Percentiles rank a stretch among this genome's conserved stretches.
phyloP scores from a whole-genome alignment of 2,113 vertebrate genomes.

The Nothocercus nigrocapillus region DNA sequence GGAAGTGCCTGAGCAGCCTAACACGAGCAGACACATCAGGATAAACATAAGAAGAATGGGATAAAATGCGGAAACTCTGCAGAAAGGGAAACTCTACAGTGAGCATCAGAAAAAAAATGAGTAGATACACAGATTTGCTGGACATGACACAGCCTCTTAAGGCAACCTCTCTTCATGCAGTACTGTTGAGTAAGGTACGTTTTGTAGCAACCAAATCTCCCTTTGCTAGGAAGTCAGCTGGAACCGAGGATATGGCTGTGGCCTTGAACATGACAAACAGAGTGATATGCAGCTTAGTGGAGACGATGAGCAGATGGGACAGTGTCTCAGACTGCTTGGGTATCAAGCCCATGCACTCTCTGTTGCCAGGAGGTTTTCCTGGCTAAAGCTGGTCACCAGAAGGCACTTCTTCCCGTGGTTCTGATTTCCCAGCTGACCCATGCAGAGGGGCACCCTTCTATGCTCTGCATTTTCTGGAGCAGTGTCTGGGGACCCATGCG shows the following conservation, averaged over 20 bases:
- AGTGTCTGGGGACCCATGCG: not conserved
- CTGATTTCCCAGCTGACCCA: not conserved
- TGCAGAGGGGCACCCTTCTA: not conserved
- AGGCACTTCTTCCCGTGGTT: not conserved
- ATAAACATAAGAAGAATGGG: not conserved
- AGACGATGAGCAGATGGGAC: not conserved
- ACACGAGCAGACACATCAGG: rapidly evolving
- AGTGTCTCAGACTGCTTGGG: not conserved
- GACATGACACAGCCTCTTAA: not conserved
- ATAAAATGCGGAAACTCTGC: not conserved
- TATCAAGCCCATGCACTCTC: not conserved
- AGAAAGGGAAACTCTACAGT: not conserved
- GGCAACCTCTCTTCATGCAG: not conserved
- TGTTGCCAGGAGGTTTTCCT: not conserved
- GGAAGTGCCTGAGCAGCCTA: not conserved
- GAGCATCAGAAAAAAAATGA: not conserved
- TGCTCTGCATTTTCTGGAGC: not conserved
- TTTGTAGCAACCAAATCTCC: not conserved
- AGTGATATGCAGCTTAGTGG: not conserved
- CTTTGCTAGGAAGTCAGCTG: not conserved
- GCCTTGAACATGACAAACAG: not conserved
- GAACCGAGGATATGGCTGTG: not conserved
- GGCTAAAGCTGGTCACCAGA: not conserved
- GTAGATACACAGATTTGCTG: not conserved
- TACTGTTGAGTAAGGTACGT: not conserved